These are phyloP conservation scores for Nothobranchius furzeri DNA, from an alignment of 2,113 vertebrate species.

Conservation along the genomic window DNA sequence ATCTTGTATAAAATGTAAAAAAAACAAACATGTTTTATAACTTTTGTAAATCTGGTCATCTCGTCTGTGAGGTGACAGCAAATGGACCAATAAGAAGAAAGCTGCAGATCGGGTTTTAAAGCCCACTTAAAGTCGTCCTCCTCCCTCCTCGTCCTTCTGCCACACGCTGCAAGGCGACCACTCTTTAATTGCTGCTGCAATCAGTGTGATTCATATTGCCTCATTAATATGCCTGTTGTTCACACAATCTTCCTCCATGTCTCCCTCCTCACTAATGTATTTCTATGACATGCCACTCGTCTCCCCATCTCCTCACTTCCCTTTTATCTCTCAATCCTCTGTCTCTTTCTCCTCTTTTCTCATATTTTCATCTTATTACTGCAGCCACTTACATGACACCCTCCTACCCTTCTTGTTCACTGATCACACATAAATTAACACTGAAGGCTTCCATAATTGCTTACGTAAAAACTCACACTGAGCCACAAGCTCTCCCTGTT, in stretches of 20 bases:
- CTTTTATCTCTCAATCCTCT: conserved; percentile 50
- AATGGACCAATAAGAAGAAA: not conserved
- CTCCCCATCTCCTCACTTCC: conserved; percentile 37
- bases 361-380: conserved; percentile 67
- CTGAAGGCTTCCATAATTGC: conserved; percentile 81
- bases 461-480: conserved; percentile 80
- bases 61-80: not conserved
- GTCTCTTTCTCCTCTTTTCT: conserved; percentile 52
- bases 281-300: conserved; percentile 34
- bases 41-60: no score
- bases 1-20: no score
- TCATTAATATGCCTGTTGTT: conserved; percentile 82
- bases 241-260: conserved; percentile 67
- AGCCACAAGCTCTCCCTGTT: conserved; percentile 71
- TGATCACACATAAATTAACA: conserved; percentile 82
- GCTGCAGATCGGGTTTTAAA: conserved; percentile 13
- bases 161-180: conserved; percentile 61
- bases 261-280: conserved; percentile 55
- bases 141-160: conserved; percentile 45
- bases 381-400: conserved; percentile 49
- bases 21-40: no score
- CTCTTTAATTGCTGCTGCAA: conserved; percentile 77
- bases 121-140: conserved; percentile 20
- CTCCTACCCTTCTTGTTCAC: conserved; percentile 52
- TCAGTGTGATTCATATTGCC: conserved; percentile 79